Percentiles rank a stretch among this genome's conserved stretches.
phyloP scores from a whole-genome alignment of 1,140 invertebrate genomes.

The Bursaphelenchus mucronatus region DNA sequence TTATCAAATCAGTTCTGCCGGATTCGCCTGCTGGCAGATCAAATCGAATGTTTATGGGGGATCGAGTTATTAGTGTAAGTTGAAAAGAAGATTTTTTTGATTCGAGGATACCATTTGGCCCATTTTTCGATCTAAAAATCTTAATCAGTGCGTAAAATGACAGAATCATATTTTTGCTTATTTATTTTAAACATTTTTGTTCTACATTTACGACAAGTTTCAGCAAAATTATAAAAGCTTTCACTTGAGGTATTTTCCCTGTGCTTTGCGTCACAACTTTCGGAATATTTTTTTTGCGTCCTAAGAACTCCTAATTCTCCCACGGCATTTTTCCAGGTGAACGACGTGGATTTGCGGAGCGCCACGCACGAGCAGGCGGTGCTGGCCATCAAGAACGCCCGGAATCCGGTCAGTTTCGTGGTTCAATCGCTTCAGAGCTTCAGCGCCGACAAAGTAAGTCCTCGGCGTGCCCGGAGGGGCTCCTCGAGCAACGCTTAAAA shows the following conservation, averaged over 20 bases:
- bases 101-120: too few relatives aligned
- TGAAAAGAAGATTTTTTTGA: too few relatives aligned
- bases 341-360: conserved; percentile 79
- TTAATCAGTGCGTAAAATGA: too few relatives aligned
- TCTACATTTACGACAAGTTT: too few relatives aligned
- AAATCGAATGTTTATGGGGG: conserved; percentile 74
- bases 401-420: conserved; percentile 80
- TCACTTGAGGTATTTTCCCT: too few relatives aligned
- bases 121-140: too few relatives aligned
- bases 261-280: too few relatives aligned
- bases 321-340: conserved; percentile 69
- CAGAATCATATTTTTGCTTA: too few relatives aligned
- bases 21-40: conserved; percentile 87
- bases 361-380: conserved; percentile 89
- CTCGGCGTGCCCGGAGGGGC: not conserved
- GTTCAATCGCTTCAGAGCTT: conserved; percentile 77
- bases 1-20: conserved; percentile 91
- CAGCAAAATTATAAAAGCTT: too few relatives aligned
- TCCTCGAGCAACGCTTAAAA: too few relatives aligned
- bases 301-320: too few relatives aligned
- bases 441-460: conserved; percentile 14
- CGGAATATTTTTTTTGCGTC: not conserved
- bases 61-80: conserved; percentile 62
- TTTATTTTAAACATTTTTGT: too few relatives aligned
- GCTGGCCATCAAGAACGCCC: conserved; percentile 85